Conservation (phyloP, 2,113 vertebrate genomes). For the Cyanistes caeruleus region DNA sequence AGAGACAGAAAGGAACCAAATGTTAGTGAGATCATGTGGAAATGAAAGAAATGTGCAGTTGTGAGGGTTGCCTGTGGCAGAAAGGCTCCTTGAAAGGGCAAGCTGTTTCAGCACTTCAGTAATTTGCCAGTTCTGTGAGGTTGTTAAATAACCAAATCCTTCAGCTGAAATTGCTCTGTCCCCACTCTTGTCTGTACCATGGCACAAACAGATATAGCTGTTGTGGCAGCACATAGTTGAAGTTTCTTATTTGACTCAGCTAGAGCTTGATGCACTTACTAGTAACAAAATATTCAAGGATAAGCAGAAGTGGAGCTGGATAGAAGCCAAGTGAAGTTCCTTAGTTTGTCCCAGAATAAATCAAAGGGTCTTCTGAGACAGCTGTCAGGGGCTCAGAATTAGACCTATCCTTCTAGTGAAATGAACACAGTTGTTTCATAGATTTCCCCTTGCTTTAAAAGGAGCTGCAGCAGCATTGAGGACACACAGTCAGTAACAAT, state of each 20-base stretch:
- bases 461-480: rapidly evolving
- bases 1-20: not conserved
- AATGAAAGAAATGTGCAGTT: not conserved
- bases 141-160: not conserved
- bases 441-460: not conserved
- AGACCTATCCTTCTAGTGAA: not conserved
- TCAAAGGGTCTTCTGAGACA: not conserved
- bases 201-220: not conserved
- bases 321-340: not conserved
- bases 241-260: not conserved
- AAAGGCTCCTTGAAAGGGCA: not conserved
- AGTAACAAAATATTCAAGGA: not conserved
- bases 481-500: not conserved
- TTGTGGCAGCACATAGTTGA: not conserved
- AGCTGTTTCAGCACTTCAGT: not conserved
- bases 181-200: not conserved
- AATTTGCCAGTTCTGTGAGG: not conserved
- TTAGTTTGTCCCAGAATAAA: constrained; percentile 8
- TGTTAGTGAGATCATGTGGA: not conserved
- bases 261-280: not conserved
- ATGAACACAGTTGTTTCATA: not conserved
- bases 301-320: not conserved
- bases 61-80: not conserved
- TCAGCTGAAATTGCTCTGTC: not conserved
- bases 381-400: not conserved